A percentile compares a stretch with the other conserved stretches of the same genome.
Evolutionary conservation across 2,888 invertebrate species (phyloP).

Genomic region (Synergus laeviventris): DNA sequence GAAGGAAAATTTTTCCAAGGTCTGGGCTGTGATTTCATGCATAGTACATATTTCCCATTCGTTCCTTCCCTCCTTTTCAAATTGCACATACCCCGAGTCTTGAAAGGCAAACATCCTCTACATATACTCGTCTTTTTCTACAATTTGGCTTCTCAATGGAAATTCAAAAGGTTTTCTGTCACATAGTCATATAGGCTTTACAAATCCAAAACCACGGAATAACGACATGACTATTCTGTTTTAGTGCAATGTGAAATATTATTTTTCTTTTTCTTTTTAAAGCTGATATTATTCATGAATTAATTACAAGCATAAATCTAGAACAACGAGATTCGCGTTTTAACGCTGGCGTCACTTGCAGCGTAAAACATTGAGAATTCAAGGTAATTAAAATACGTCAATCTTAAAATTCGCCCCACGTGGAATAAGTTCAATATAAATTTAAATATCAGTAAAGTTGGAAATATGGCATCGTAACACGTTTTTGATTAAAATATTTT

Average conservation of each 20-base stretch:
- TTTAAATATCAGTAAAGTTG: too few relatives aligned
- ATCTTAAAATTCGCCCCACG: neutral
- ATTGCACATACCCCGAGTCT: slow-evolving; percentile 20
- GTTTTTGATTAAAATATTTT: too few relatives aligned
- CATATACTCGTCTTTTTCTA: slow-evolving; percentile 4
- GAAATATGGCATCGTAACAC: too few relatives aligned
- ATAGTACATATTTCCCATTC: slow-evolving; percentile 26
- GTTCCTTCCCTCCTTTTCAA: slow-evolving; percentile 22
- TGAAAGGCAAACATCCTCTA: neutral
- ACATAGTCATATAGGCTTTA: neutral
- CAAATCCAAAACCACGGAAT: neutral
- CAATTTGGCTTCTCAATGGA: slow-evolving; percentile 12
- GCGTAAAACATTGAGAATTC: neutral
- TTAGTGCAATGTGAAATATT: neutral
- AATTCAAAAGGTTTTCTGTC: neutral
- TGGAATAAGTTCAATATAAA: neutral
- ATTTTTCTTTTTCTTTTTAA: neutral
- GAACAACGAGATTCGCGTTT: neutral
- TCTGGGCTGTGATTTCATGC: slow-evolving; percentile 28
- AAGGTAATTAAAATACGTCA: too few relatives aligned
- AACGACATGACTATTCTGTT: neutral
- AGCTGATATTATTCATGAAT: slow-evolving; percentile 12
- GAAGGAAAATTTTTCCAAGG: slow-evolving; percentile 19
- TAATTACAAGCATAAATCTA: neutral
- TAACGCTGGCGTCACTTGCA: neutral